These are phyloP conservation scores for Ypsolopha sequella DNA, from an alignment of 2,888 invertebrate species.

Conservation along the genomic window DNA sequence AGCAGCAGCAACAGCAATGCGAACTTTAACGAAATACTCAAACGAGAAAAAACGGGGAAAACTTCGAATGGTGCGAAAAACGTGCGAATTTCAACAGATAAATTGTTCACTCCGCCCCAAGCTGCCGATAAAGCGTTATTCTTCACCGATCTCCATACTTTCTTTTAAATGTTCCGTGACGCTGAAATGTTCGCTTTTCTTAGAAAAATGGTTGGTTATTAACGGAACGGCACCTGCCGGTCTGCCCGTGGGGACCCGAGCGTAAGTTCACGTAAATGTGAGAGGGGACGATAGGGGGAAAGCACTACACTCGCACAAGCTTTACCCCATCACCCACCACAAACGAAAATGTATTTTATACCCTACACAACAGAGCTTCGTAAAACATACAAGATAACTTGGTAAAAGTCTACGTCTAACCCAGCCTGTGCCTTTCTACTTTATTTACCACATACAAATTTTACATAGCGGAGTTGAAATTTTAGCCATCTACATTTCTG, in stretches of 20 bases:
- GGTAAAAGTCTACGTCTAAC: neutral
- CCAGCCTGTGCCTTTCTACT: neutral
- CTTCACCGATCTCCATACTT: neutral
- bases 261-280: neutral
- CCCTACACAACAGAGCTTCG: neutral
- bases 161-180: conserved; percentile 11
- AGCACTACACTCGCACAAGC: neutral
- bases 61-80: too few relatives aligned
- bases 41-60: too few relatives aligned
- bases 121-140: too few relatives aligned
- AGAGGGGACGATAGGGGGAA: neutral
- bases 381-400: neutral
- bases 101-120: too few relatives aligned
- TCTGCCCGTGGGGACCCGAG: conserved; percentile 5
- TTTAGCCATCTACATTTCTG: neutral
- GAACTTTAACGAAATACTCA: too few relatives aligned
- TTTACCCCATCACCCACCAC: neutral
- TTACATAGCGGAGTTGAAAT: neutral
- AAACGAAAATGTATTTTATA: neutral
- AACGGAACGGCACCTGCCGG: conserved; percentile 14
- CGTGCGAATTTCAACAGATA: too few relatives aligned
- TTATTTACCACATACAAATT: conserved; percentile 1
- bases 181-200: conserved; percentile 8
- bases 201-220: conserved; percentile 15
- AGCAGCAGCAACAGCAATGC: too few relatives aligned